A percentile compares a stretch with the other conserved stretches of the same genome.
phyloP scores from a whole-genome alignment of 2,797 vertebrate species.

The Pelodytes ibericus region DNA sequence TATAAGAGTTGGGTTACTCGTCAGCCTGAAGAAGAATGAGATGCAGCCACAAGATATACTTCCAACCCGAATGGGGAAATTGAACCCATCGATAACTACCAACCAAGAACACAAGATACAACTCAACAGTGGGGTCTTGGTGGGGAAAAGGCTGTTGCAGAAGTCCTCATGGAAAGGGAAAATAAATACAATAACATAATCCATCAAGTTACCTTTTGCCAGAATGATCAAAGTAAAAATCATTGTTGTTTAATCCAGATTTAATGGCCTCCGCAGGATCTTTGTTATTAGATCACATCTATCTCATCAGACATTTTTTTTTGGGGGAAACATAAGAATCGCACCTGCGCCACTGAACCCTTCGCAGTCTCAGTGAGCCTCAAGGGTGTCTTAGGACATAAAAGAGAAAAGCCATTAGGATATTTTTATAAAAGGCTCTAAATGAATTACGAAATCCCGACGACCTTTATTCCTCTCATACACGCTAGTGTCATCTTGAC shows the following conservation, averaged over 20 bases:
- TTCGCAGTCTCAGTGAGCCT: neutral
- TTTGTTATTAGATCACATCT: neutral
- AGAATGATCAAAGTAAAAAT: neutral
- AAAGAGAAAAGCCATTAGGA: conserved; percentile 10
- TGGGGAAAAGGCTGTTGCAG: no score
- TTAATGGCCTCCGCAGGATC: neutral
- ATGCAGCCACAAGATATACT: no score
- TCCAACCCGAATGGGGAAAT: no score
- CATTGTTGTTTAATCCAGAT: neutral
- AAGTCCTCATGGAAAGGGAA: no score
- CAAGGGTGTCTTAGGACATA: conserved; percentile 5
- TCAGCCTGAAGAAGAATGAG: no score
- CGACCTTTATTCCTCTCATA: conserved; percentile 60
- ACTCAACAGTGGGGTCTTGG: no score
- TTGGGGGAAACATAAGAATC: conserved; percentile 19
- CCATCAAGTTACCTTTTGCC: no score
- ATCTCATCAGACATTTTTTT: conserved; percentile 5
- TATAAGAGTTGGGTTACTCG: no score
- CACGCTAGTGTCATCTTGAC: conserved; percentile 43
- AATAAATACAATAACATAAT: no score
- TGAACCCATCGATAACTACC: no score
- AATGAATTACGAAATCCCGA: conserved; percentile 10
- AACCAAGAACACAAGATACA: no score
- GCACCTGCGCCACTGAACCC: neutral
- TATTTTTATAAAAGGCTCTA: conserved; percentile 37